Base-by-base conservation (phyloP, 2,113 vertebrate species). In the Seriola aureovittata region DNA sequence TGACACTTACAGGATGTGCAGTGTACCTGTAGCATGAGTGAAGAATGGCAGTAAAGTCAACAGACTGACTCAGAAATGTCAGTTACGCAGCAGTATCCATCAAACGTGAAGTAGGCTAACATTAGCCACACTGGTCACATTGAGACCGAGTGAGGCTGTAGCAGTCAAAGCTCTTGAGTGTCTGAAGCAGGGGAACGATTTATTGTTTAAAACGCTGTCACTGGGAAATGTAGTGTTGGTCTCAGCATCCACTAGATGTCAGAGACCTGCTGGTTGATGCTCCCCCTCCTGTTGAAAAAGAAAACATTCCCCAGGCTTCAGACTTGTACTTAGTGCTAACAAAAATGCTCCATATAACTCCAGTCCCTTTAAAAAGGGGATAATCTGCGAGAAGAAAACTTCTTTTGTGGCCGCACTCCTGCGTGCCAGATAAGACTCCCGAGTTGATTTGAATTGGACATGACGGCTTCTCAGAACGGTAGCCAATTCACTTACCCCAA, bases 361-460 rank as follows among this genome's bases (percentile, higher is more conserved):
- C 62, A 32, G 72, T 60, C 59, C 21, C 36, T 75, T 64, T 72
- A 68, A 60, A 57, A 81, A 62, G 9, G 3, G 58, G 65, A 90
- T 85, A 81, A 89, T 88, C 81, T 64, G 52, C 40, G 44, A 52
- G 60, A 71, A 78, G 78, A 85, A 80, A 85, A 84, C 36, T 9
- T 81, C 50, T 87, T 84, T 87, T 85, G 64, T 76, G 65, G 57
- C 50, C 40, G 23, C 75, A 36, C 86, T 91, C 73, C 81, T 73
- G 80, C 77, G 58, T 71, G 85, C 75, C 70, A 75, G 86, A 84
- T 84, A 86, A 91, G 81, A 83, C 73, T 79, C 62, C 48, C 0
- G 62, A 70, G 79, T 85, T 74, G 89, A 92, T 92, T 73, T 89
- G 88, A 91, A 92, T 91, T 85, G 74, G 90, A 88, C 88, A 77